Percentiles rank a stretch among this genome's conserved stretches.
phyloP scores from a whole-genome alignment of 2,888 invertebrate genomes.

The Theretra japonica region DNA sequence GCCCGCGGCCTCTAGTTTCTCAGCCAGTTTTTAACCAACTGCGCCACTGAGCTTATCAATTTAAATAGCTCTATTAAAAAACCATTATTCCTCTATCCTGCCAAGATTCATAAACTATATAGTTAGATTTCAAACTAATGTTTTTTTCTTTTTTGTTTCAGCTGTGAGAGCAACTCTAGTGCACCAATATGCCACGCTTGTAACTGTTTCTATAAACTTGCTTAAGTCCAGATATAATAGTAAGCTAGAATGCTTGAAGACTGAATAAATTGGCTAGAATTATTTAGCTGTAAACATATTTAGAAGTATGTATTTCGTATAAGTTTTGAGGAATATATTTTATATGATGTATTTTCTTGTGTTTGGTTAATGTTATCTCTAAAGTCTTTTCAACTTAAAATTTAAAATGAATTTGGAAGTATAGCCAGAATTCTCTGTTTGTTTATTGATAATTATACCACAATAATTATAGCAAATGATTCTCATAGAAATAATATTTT shows the following conservation, averaged over 20 bases:
- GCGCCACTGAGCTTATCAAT: too few species aligned
- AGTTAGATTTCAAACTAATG: background rate
- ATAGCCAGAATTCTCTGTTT: too few species aligned
- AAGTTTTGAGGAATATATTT: background rate
- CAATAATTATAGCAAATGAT: too few species aligned
- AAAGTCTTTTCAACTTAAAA: background rate
- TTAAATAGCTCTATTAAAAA: too few species aligned
- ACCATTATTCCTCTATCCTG: too few species aligned
- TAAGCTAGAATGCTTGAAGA: conserved; percentile 23
- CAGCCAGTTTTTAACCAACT: too few species aligned
- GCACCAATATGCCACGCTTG: conserved; percentile 15
- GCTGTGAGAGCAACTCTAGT: conserved; percentile 44
- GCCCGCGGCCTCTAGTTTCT: too few species aligned
- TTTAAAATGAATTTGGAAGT: too few species aligned
- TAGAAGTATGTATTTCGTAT: background rate
- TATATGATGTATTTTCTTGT: background rate
- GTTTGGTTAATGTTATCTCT: background rate
- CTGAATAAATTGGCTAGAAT: conserved; percentile 26
- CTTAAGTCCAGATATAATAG: conserved; percentile 10
- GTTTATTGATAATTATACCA: too few species aligned
- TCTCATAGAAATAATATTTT: too few species aligned
- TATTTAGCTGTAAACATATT: conserved; percentile 13
- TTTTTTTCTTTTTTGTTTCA: conserved; percentile 43
- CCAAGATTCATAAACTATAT: background rate
- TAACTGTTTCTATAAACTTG: background rate